Evolutionary conservation across 1,140 invertebrate genomes (phyloP), one percentile per base, ranked within the genome.

Genomic region (Colletes latitarsis): DNA sequence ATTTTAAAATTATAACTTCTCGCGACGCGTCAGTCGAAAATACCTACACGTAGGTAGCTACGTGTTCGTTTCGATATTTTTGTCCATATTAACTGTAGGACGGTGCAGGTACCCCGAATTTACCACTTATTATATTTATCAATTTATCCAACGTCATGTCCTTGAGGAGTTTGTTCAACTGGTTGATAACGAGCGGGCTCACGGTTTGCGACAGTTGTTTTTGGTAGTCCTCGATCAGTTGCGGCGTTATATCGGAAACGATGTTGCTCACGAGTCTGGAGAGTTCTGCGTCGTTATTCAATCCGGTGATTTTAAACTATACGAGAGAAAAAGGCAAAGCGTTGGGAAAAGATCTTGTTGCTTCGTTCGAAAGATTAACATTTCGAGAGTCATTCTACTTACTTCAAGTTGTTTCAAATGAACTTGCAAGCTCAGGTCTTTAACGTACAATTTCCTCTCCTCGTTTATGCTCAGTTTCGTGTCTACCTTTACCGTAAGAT

Each of bases 241-340:
- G 15, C 0, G 90, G 88, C 6, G 55, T 30, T 3, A 85, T 52
- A 0, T 90, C 82, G 9, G 82, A 79, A 10, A 90, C 3, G 0
- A 82, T 6, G 0, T 9, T 8, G 63, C 88, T 87, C 2, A 87
- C 0, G 2, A 87, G 0, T 0, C 30, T 19, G 5, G 89, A 89
- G 1, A 72, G 3, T 4, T 82, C 60, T 1, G 84, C 60, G 39
- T 88, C 78, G 17, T 89, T 0, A 68, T 57, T 80, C 1, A 91
- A 12, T 58, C 88, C 90, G 8, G 74, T 86, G 1, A 67, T 64
- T 0, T 14, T 5, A 1, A 88, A 58, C 90, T 91, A 71, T 9
- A 49, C 73, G 63, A 52, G 53, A 60, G 1, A 46, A 9, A 30
- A 46, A 43, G 41, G 1, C 1, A 30, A 55, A 53, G 10, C 8